These are phyloP conservation scores for Drosophila saltans DNA, from an alignment of 1,140 invertebrate species.

Conservation along the genomic window DNA sequence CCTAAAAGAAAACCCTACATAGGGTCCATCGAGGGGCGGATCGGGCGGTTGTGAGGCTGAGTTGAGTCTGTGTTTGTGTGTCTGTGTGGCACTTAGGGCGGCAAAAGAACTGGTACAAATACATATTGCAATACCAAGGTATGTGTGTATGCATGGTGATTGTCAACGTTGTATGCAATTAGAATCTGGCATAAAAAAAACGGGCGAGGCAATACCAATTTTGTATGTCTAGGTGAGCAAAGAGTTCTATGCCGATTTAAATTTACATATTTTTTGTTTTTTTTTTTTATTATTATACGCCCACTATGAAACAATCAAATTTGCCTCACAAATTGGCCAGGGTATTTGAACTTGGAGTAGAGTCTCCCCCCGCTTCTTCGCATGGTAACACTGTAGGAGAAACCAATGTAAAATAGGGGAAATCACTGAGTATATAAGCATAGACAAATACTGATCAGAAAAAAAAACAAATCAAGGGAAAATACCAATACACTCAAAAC, in stretches of 20 bases:
- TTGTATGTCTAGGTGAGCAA: constrained; percentile 46
- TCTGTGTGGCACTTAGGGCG: constrained; percentile 16
- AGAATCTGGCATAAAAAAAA: constrained; percentile 42
- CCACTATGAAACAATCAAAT: not conserved
- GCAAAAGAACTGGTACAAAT: not conserved
- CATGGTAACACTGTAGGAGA: constrained; percentile 22
- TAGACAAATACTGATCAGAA: constrained; percentile 72
- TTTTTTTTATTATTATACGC: not conserved
- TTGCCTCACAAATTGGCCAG: constrained; percentile 11
- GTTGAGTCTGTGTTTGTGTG: constrained; percentile 23
- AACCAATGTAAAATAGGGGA: constrained; percentile 37
- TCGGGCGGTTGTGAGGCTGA: constrained; percentile 30
- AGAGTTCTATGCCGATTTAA: constrained; percentile 16
- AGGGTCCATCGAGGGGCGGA: constrained; percentile 26
- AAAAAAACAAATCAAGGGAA: constrained; percentile 7
- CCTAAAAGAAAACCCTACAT: constrained; percentile 23
- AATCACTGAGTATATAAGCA: constrained; percentile 52
- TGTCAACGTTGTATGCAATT: constrained; percentile 42
- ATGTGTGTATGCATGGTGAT: not conserved
- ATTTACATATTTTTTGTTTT: not conserved
- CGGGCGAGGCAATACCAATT: constrained; percentile 20
- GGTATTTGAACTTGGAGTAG: constrained; percentile 1
- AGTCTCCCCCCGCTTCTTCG: not conserved
- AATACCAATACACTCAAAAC: constrained; percentile 47
- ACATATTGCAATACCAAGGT: not conserved